These are phyloP conservation scores for Calyptomena viridis DNA, from an alignment of 2,113 vertebrate species.

Conservation along the genomic window DNA sequence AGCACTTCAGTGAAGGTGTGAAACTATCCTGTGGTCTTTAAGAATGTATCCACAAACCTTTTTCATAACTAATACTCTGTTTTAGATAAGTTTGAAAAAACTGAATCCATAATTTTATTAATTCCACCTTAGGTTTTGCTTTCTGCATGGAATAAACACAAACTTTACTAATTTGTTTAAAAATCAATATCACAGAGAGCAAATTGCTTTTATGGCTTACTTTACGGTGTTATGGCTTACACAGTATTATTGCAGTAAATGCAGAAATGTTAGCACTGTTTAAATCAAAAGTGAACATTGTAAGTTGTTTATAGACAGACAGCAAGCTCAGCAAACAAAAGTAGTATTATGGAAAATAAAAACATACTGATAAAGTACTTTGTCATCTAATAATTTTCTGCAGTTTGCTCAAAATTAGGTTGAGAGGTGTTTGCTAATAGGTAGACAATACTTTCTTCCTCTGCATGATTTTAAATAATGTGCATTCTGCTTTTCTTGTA, in stretches of 20 bases:
- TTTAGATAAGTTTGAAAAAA: neutral
- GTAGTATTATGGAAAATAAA: neutral
- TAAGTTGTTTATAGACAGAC: neutral
- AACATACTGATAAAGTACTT: conserved; percentile 3
- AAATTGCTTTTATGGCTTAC: conserved; percentile 61
- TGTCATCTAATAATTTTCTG: conserved; percentile 5
- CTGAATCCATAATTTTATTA: neutral
- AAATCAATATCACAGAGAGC: conserved; percentile 61
- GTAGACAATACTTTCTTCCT: neutral
- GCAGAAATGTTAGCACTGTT: conserved; percentile 37
- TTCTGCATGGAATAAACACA: conserved; percentile 4
- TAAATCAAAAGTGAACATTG: conserved; percentile 48
- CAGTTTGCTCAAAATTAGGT: conserved; percentile 23
- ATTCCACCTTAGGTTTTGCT: conserved; percentile 10
- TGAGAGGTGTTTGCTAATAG: neutral
- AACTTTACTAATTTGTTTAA: conserved; percentile 61
- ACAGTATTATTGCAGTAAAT: conserved; percentile 51
- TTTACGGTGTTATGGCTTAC: neutral
- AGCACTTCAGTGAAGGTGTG: neutral
- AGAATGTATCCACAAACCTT: neutral
- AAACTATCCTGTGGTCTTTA: neutral
- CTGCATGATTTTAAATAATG: neutral
- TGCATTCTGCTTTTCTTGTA: neutral
- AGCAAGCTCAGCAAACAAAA: conserved; percentile 7
- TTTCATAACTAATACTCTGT: neutral